Base-by-base conservation (phyloP, 2,888 invertebrate genomes). In the Microctonus aethiopoides region DNA sequence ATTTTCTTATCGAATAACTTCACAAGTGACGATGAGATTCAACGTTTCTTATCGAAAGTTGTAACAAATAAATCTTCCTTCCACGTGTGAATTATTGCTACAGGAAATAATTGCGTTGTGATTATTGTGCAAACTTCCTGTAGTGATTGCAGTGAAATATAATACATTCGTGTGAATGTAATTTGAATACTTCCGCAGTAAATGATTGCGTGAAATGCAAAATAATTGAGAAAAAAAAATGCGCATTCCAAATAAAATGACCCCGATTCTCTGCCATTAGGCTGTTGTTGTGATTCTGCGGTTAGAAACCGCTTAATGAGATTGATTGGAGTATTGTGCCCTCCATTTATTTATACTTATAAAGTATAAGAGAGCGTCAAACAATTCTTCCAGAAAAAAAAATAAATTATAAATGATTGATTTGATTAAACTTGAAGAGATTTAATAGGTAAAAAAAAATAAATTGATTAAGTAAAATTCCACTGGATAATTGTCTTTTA, bases 261-360 rank as follows among this genome's bases (percentile, higher is more conserved):
- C 54, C 24, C 13, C 24, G n/a, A 54, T 54, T 54, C 54, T 54
- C 54, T 54, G 54, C 54, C 54, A 54, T 13, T 54, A 10, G 54
- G 54, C 54, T 54, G 22, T 24, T 54, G 16, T 46, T 46, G 46
- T 46, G 46, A 46, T 46, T 16, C 46, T 6, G 9, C 46, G 54
- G 26, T 54, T 54, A n/a, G n/a, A 54, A 54, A 54, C 34, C 26
- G 56, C n/a, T 57, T 9, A 16, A 13, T 32, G 20, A 16, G 32
- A 29, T 57, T 32, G 34, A 57, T 34, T 57, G 32, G 20, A 32
- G 34, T 4, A 32, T 11, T 57, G n/a, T 10, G n/a, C 9, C 11
- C 29, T 26, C 24, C 46, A 46, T 7, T 46, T 46, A n/a, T n/a
- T 9, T 46, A 16, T 16, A 46, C 20, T 20, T 16, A n/a, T 7